phyloP scores from a whole-genome alignment of 2,113 vertebrate genomes.

The Triplophysa tibetana region DNA sequence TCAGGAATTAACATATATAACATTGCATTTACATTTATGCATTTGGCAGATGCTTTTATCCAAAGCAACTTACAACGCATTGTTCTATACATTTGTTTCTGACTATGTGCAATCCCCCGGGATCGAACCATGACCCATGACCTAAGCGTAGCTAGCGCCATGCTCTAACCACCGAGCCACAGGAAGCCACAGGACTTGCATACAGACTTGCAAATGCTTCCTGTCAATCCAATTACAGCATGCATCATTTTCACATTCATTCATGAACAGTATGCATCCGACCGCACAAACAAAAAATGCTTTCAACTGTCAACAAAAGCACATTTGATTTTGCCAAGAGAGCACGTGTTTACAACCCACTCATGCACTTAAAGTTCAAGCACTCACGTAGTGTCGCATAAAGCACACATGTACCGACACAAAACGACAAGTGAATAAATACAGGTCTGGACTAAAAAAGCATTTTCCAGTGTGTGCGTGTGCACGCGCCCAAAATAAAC shows the following conservation, averaged over 20 bases:
- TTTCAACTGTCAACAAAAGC: conserved; percentile 36
- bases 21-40: too few relatives aligned
- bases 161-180: too few relatives aligned
- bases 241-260: conserved; percentile 10
- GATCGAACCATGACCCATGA: too few relatives aligned
- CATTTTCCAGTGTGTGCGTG: conserved; percentile 7
- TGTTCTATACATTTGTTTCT: too few relatives aligned
- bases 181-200: too few relatives aligned
- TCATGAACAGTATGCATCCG: conserved; percentile 46
- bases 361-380: background rate
- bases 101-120: too few relatives aligned
- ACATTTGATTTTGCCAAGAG: background rate
- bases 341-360: background rate
- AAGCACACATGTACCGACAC: background rate
- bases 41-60: too few relatives aligned
- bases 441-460: conserved; percentile 23
- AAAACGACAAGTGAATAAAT: conserved; percentile 38
- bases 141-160: too few relatives aligned
- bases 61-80: too few relatives aligned
- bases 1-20: conserved; percentile 53
- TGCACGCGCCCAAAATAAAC: conserved; percentile 50
- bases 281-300: conserved; percentile 35
- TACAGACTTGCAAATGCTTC: conserved; percentile 56
- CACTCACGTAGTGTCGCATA: background rate
- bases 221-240: conserved; percentile 45